Evolutionary conservation across 2,113 vertebrate species (phyloP).

Genomic region (Chlamydotis undulata): DNA sequence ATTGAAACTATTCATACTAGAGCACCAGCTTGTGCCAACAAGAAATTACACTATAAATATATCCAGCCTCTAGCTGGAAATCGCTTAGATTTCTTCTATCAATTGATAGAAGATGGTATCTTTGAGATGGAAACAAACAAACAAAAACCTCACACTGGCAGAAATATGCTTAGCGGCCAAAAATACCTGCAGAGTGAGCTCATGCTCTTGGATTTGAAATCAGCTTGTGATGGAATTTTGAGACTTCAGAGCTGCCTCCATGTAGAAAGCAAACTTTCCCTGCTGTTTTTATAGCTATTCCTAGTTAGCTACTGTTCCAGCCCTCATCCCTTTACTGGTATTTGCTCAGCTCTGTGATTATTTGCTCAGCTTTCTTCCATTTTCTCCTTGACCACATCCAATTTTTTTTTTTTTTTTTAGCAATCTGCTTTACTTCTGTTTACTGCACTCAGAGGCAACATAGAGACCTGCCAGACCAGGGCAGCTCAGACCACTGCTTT

Average conservation of each 20-base stretch:
- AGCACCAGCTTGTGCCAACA: neutral
- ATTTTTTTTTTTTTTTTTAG: neutral
- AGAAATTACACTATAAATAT: neutral
- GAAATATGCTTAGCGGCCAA: neutral
- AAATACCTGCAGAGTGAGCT: neutral
- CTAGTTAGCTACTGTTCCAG: neutral
- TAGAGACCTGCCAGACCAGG: neutral
- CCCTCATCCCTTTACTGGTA: neutral
- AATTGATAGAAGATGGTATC: neutral
- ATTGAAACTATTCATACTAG: neutral
- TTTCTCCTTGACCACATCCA: slow-evolving; percentile 4
- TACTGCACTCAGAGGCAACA: neutral
- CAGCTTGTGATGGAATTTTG: neutral
- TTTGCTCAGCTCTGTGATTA: neutral
- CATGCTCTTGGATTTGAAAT: neutral
- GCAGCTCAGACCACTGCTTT: neutral
- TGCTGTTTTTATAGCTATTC: neutral
- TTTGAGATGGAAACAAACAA: neutral
- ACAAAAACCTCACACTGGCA: neutral
- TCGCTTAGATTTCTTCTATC: neutral
- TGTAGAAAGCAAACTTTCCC: neutral
- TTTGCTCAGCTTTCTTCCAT: slow-evolving; percentile 28
- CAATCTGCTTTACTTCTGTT: neutral
- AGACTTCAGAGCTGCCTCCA: neutral
- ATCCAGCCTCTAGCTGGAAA: neutral